A percentile compares a stretch with the other conserved stretches of the same genome.
These are phyloP conservation scores for Sebastolobus altivelis DNA, from an alignment of 2,797 vertebrate species.

Conservation along the genomic window DNA sequence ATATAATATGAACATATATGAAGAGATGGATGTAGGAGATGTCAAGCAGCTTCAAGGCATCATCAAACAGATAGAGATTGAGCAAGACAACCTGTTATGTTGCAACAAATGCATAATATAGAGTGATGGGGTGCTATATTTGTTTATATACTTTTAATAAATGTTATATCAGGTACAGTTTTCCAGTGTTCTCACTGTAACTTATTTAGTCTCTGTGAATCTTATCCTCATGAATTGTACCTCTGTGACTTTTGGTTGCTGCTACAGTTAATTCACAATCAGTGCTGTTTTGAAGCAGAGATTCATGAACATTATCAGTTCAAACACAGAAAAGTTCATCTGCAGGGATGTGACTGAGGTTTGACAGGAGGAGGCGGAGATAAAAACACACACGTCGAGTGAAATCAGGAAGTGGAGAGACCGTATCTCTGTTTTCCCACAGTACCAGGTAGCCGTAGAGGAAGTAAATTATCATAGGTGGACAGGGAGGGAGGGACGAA, in stretches of 20 bases:
- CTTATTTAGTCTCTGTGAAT: not conserved
- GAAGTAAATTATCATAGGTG: constrained; percentile 52
- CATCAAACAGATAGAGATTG: too few species aligned
- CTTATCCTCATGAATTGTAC: not conserved
- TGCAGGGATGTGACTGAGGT: not conserved
- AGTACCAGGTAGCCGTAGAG: constrained; percentile 29
- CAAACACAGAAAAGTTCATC: not conserved
- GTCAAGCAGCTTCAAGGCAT: too few species aligned
- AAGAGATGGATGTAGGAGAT: too few species aligned
- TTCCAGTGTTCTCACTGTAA: not conserved
- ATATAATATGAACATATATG: too few species aligned
- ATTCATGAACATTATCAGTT: not conserved
- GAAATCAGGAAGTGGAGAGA: constrained; percentile 69
- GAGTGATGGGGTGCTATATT: not conserved
- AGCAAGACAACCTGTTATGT: too few species aligned
- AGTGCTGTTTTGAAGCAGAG: not conserved
- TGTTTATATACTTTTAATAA: not conserved
- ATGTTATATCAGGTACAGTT: not conserved
- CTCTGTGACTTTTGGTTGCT: not conserved
- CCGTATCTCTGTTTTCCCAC: constrained; percentile 36
- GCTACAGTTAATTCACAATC: not conserved
- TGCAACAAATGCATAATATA: too few species aligned
- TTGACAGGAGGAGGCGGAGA: constrained; percentile 13
- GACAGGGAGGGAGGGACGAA: not conserved
- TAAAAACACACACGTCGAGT: not conserved